Base-by-base conservation (phyloP, 2,113 vertebrate species). In the Neomonachus schauinslandi region DNA sequence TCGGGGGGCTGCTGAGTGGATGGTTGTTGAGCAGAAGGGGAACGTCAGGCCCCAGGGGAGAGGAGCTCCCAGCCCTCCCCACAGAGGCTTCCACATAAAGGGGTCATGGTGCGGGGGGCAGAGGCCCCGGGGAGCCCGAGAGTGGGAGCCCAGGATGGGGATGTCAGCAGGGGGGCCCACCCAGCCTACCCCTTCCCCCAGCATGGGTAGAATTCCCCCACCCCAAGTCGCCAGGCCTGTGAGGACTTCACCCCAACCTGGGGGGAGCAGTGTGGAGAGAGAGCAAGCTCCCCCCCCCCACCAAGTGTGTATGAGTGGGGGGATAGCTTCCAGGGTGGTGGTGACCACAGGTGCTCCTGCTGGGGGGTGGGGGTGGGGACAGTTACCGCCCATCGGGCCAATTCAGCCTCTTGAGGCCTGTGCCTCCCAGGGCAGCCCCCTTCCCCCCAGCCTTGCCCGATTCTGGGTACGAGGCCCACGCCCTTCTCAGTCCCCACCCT, bases 91-190 rank as follows among this genome's bases (percentile, higher is more conserved):
- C 61, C 3, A 53, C 33, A 3, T 26, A 5, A 76, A 76, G 7
- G n/a, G 18, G 13, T 4, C 11, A 0, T 1, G 10, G 49, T 55
- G 18, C 15, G 69, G n/a, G 46, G 4, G 0, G 11, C 59, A 5
- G 0, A 46, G 28, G 6, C 4, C 51, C 22, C 1, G 0, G 12
- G 61, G 10, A 36, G 4, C 22, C 63, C 14, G 14, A 13, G 79
- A 39, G 12, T 18, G 55, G 36, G 82, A 77, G 63, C 26, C 18
- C n/a, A 3, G 11, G 24, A 55, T 19, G 28, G 89, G 51, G 53
- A 9, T 5, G n/a, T 49, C 33, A 61, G 46, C 16, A 6, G 36
- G 59, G 57, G 42, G 28, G 12, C 16, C 57, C 61, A 14, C 18
- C 12, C 3, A 19, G 61, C 39, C n/a, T 69, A 22, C 16, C 74